Base-by-base conservation (phyloP, 2,113 vertebrate genomes). In the Toxotes chatareus region DNA sequence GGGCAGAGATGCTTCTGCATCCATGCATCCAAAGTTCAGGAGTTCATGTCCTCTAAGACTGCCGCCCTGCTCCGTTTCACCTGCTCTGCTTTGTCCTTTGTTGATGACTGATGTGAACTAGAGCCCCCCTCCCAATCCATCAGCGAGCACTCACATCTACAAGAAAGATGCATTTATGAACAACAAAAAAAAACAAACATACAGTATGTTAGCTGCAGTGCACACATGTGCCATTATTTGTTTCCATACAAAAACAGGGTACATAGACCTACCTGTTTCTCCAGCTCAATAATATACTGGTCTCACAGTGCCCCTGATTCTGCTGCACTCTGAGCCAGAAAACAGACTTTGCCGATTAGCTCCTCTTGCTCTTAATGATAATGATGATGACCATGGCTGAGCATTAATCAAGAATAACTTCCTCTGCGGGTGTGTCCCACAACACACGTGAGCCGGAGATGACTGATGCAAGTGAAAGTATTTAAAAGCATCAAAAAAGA, bases 11-110 rank as follows among this genome's bases (percentile, higher is more conserved):
- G 77, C 64, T 87, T 76, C 62, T 77, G 44, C 55, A 51, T 46
- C 38, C 27, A 47, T 77, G 44, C 55, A 51, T 46, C 38, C 27
- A 47, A 16, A 78, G 82, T 86, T 86, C 75, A 83, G 17, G 47
- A 47, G 89, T 84, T 90, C 76, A 77, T 11, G 70, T 86, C 90
- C 83, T 88, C 49, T 72, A 40, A 79, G 82, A 68, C 32, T 56
- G 40, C 74, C 66, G 74, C 44, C 27, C 53, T 27, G 34, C 75
- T 62, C 66, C 7, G 44, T 51, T 46, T 56, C 40, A 3, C 31
- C 61, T 68, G 38, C 44, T 66, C 42, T 27, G 21, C 65, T 80
- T 70, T 36, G 57, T 63, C 46, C 46, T 70, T 13, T 74, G 61
- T 47, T 34, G 16, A 76, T 34, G 44, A 69, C 36, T 49, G n/a